These are phyloP conservation scores for Arenaria interpres DNA, from an alignment of 2,113 vertebrate species.

Conservation along the genomic window DNA sequence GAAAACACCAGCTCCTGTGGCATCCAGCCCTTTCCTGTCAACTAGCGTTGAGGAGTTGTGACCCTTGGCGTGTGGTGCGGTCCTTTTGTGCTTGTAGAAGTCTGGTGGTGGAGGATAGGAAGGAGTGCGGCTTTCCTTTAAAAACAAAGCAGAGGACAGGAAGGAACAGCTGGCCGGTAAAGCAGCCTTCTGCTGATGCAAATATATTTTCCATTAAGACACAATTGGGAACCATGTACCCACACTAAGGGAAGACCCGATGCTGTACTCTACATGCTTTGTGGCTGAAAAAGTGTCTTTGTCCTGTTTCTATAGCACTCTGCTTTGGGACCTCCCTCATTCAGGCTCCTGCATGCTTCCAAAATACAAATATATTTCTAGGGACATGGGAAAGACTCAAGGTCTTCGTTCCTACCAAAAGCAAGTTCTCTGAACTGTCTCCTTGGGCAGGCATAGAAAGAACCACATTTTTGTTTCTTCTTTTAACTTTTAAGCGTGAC, in stretches of 20 bases:
- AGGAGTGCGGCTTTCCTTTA: not conserved
- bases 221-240: not conserved
- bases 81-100: not conserved
- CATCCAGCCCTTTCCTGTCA: not conserved
- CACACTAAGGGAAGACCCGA: not conserved
- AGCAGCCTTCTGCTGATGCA: slow-evolving; percentile 9
- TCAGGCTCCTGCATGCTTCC: not conserved
- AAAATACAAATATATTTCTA: not conserved
- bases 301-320: not conserved
- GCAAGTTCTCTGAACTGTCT: not conserved
- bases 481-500: not conserved
- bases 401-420: not conserved
- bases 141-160: slow-evolving; percentile 26
- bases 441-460: not conserved
- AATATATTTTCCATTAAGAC: slow-evolving; percentile 11
- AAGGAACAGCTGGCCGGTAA: slow-evolving; percentile 21
- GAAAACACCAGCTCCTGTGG: not conserved
- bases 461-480: not conserved
- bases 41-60: not conserved
- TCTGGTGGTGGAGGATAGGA: not conserved
- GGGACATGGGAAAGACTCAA: not conserved
- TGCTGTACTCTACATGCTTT: not conserved
- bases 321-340: not conserved
- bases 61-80: not conserved
- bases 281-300: not conserved